These are phyloP conservation scores for Scolopax mira DNA, from an alignment of 2,113 vertebrate genomes.

Conservation along the genomic window DNA sequence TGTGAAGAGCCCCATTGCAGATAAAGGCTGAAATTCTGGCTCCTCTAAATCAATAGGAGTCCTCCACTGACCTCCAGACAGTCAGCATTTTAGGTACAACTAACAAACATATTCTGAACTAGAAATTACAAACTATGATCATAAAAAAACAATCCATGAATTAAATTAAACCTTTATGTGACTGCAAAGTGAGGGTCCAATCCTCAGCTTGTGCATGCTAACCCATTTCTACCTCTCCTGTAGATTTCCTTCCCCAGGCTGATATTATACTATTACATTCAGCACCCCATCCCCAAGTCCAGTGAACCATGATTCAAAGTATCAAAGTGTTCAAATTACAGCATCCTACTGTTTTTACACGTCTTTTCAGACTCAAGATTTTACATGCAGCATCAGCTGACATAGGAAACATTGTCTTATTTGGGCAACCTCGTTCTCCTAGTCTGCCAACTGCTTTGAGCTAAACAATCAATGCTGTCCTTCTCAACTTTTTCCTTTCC, in stretches of 20 bases:
- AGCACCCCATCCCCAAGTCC: background rate
- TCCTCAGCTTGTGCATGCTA: background rate
- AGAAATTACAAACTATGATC: background rate
- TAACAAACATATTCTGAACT: background rate
- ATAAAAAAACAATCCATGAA: background rate
- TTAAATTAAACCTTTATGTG: background rate
- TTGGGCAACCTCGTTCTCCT: slow-evolving; percentile 24
- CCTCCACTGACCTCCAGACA: background rate
- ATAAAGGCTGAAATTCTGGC: background rate
- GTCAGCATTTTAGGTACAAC: background rate
- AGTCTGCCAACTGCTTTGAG: slow-evolving; percentile 16
- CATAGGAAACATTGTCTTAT: background rate
- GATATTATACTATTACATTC: background rate
- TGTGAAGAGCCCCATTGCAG: background rate
- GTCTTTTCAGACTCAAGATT: background rate
- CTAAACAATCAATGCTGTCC: slow-evolving; percentile 68
- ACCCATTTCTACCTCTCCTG: background rate
- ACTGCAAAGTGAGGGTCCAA: background rate
- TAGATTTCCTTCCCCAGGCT: background rate
- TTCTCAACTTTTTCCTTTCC: slow-evolving; percentile 76
- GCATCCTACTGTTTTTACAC: background rate
- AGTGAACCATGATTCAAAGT: background rate
- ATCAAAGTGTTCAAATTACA: background rate
- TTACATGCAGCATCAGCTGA: background rate
- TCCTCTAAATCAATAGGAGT: background rate